Percentiles rank a stretch among this genome's conserved stretches.
These are phyloP conservation scores for Pocillopora meandrina DNA, from an alignment of 92 coral and sea anemone species.

Conservation along the genomic window DNA sequence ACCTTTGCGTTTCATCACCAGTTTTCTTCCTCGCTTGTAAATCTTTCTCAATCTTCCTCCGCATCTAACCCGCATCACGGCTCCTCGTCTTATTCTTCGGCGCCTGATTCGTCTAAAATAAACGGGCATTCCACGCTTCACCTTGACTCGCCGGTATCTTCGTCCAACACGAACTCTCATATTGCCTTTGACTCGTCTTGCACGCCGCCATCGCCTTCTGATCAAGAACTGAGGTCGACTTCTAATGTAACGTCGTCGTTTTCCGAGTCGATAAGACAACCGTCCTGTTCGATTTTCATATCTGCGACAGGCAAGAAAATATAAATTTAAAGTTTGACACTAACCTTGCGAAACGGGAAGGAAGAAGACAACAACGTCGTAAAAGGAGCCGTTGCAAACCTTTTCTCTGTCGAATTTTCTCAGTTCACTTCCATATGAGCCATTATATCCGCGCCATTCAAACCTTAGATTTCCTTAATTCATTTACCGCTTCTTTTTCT, in stretches of 20 bases:
- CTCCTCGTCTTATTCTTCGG: background rate
- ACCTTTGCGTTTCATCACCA: background rate
- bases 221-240: slow-evolving; percentile 2
- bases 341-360: too few species aligned
- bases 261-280: background rate
- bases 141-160: background rate
- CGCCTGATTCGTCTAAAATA: slow-evolving; percentile 12
- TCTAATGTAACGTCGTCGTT: background rate
- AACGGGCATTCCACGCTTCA: background rate
- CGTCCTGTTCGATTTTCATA: background rate
- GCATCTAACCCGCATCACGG: slow-evolving; percentile 13
- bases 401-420: too few species aligned
- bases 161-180: background rate
- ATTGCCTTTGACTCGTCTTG: slow-evolving; percentile 12
- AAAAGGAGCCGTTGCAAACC: too few species aligned
- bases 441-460: too few species aligned
- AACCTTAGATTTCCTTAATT: too few species aligned
- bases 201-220: slow-evolving; percentile 4
- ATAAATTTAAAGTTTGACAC: too few species aligned
- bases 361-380: too few species aligned
- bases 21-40: slow-evolving; percentile 10
- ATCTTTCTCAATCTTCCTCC: slow-evolving; percentile 6
- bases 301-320: too few species aligned
- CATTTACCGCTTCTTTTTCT: too few species aligned
- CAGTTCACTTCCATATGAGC: too few species aligned